Base-by-base conservation (phyloP, 2,113 vertebrate species). In the Phaetusa simplex region DNA sequence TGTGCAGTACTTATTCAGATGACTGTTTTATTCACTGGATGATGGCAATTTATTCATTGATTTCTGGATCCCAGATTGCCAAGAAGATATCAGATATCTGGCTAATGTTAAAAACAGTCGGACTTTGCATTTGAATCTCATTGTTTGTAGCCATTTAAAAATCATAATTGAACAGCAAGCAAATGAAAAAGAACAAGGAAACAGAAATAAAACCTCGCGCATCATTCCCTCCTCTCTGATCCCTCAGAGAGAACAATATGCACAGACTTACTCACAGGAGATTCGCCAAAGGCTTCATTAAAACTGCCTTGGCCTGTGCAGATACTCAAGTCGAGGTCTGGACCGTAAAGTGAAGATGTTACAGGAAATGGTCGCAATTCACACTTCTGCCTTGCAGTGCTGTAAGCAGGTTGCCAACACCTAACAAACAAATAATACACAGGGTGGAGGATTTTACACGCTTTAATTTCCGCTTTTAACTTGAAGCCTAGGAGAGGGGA, bases 41-140 rank as follows among this genome's bases (percentile, higher is more conserved):
- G 62, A 95, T 11, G 12, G 89, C 87, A 95, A 96, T 96, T 96
- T 97, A 96, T 96, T 96, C 84, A 96, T 96, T 96, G 87, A 95
- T 95, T 97, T 96, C 87, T 94, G 55, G 71, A 91, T 89, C 71
- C 45, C 78, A 95, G 81, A 93, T 91, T 91, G 83, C 70, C 78
- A 86, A 94, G 67, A 84, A 86, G 86, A 52, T 93, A 93, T 78
- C 89, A 71, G 78, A 77, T 96, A 94, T 73, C 84, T 95, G 76
- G 38, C 16, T 43, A 50, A 95, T 90, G 50, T 47, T 93, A 82
- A 80, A 95, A 93, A 67, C 82, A 92, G 38, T 73, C 85, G 74
- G 84, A 67, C 67, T 95, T 62, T 58, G 65, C 30, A 72, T 92
- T 84, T 77, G 65, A 91, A 82, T 73, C 70, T 87, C 52, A 9